Conservation (phyloP, 2,797 vertebrate species). For the Danio albolineatus region DNA sequence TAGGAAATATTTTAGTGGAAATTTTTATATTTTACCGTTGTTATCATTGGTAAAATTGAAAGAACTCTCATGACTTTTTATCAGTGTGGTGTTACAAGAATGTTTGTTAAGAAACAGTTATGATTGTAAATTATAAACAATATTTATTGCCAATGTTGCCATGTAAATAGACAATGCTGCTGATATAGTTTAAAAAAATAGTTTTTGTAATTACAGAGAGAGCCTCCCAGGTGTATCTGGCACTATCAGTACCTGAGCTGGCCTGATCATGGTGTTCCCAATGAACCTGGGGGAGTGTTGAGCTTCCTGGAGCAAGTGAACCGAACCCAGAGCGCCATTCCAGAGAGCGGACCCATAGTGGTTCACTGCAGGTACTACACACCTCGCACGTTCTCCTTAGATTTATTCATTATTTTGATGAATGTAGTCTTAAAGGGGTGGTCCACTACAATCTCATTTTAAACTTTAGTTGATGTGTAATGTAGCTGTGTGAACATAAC, state of each 20-base stretch:
- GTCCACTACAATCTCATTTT: no score
- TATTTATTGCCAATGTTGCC: no score
- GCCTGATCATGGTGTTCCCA: slow-evolving; percentile 90
- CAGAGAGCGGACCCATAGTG: slow-evolving; percentile 83
- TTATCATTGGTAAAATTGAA: no score
- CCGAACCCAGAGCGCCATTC: slow-evolving; percentile 80
- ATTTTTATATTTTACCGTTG: no score
- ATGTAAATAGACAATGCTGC: no score
- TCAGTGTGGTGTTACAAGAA: no score
- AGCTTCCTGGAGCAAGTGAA: slow-evolving; percentile 90
- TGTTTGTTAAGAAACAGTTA: no score
- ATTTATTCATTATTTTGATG: background rate
- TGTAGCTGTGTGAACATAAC: no score
- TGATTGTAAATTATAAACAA: no score
- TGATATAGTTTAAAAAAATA: no score
- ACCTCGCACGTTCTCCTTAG: background rate
- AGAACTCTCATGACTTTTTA: no score
- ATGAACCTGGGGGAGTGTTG: slow-evolving; percentile 86
- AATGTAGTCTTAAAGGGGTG: background rate
- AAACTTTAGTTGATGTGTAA: no score
- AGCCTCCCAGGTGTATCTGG: slow-evolving; percentile 80
- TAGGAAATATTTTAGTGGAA: background rate
- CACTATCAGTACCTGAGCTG: slow-evolving; percentile 92
- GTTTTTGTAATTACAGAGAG: slow-evolving; percentile 73
- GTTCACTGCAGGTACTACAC: slow-evolving; percentile 90